Conservation (phyloP, 1,140 invertebrate species). For the Micrasema longulum region DNA sequence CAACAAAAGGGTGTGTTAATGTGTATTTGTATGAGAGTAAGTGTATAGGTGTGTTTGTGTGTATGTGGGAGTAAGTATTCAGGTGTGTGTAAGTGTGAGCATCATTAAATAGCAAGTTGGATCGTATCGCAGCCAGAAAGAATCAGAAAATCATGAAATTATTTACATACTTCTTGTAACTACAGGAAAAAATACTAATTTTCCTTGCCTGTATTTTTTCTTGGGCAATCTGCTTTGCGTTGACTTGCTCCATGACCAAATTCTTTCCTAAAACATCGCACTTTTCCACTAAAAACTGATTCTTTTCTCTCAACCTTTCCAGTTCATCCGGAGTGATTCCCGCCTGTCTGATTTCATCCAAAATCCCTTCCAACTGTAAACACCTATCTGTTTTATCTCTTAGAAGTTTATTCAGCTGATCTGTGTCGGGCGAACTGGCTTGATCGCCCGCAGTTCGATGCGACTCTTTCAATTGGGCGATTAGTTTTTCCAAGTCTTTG, state of each 20-base stretch:
- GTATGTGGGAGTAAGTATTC: too few relatives aligned
- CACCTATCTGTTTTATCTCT: constrained; percentile 64
- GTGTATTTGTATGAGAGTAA: too few relatives aligned
- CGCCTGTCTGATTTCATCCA: constrained; percentile 34
- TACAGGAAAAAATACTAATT: too few relatives aligned
- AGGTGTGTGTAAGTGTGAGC: too few relatives aligned
- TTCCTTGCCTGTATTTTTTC: constrained; percentile 67
- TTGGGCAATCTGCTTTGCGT: constrained; percentile 64
- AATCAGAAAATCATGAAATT: too few relatives aligned
- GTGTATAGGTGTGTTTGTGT: too few relatives aligned
- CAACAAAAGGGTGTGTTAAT: too few relatives aligned
- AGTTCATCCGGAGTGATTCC: constrained; percentile 55
- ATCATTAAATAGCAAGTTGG: too few relatives aligned
- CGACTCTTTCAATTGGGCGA: constrained; percentile 62
- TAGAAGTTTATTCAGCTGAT: constrained; percentile 57
- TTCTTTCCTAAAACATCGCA: constrained; percentile 73
- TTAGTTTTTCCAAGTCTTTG: constrained; percentile 67
- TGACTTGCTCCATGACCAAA: constrained; percentile 69
- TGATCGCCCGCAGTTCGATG: not conserved
- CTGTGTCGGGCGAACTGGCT: not conserved
- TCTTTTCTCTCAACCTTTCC: constrained; percentile 60
- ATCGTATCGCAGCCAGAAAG: too few relatives aligned
- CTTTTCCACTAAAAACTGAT: constrained; percentile 69
- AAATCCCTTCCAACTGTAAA: constrained; percentile 56
- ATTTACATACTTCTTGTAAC: too few relatives aligned